A percentile compares a stretch with the other conserved stretches of the same genome.
phyloP scores from a whole-genome alignment of 2,113 vertebrate species.

The Bettongia penicillata region DNA sequence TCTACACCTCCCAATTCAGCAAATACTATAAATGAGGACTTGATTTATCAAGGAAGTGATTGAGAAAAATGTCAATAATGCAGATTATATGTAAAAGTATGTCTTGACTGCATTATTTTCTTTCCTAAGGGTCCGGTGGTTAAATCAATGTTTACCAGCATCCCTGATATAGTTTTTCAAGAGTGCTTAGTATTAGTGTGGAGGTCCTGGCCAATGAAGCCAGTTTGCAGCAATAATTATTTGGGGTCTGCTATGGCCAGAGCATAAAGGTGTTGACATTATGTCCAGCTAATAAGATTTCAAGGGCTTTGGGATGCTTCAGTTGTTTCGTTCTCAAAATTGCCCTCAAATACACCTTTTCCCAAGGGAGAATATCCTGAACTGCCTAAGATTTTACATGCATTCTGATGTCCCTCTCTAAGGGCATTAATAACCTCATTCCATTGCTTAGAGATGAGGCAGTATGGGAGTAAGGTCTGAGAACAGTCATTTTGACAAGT shows the following conservation, averaged over 20 bases:
- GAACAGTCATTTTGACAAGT: conserved; percentile 98
- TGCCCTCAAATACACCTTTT: conserved; percentile 95
- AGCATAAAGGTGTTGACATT: conserved; percentile 95
- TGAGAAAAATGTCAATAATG: not conserved
- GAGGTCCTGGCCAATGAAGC: not conserved
- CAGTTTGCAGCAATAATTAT: not conserved
- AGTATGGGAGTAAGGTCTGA: conserved; percentile 96
- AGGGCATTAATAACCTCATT: conserved; percentile 98
- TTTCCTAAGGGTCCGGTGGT: not conserved
- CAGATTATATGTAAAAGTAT: not conserved
- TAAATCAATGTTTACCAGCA: not conserved
- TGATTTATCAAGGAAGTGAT: not conserved
- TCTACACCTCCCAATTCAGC: not conserved
- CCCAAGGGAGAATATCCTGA: conserved; percentile 95
- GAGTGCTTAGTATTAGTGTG: not conserved
- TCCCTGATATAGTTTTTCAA: not conserved
- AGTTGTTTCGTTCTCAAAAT: conserved; percentile 95
- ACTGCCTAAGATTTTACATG: conserved; percentile 94
- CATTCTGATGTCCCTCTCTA: conserved; percentile 96
- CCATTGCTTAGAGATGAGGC: conserved; percentile 98
- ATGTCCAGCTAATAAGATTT: conserved; percentile 98
- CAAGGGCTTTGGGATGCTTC: conserved; percentile 95
- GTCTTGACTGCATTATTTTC: not conserved
- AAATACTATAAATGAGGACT: not conserved
- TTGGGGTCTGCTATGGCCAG: conserved; percentile 78